These are phyloP conservation scores for Mimachlamys varia DNA, from an alignment of 2,888 invertebrate genomes.

Conservation along the genomic window DNA sequence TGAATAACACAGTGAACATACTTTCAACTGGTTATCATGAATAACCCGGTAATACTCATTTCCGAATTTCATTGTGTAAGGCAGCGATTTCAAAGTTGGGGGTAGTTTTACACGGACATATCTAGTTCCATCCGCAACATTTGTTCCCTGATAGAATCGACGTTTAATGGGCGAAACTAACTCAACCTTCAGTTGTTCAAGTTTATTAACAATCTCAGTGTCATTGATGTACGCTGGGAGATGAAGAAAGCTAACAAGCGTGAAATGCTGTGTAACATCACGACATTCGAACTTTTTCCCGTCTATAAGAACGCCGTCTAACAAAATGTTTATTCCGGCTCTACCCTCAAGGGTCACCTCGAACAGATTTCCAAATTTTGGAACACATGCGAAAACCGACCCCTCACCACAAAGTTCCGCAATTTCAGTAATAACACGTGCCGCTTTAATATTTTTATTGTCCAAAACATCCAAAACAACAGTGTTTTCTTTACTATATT, in stretches of 20 bases:
- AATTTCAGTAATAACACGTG: not conserved
- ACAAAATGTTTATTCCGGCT: not conserved
- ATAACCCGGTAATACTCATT: not conserved
- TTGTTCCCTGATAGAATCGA: not conserved
- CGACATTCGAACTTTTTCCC: not conserved
- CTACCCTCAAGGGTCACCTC: not conserved
- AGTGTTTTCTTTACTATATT: not conserved
- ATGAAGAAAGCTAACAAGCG: not conserved
- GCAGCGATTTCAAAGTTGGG: not conserved
- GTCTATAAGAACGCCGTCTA: not conserved
- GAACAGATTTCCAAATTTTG: not conserved
- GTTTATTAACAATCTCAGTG: not conserved
- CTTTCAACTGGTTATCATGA: not conserved
- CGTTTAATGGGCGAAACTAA: not conserved
- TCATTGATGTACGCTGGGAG: not conserved
- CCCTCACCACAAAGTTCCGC: not conserved
- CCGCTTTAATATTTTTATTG: not conserved
- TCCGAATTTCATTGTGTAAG: not conserved
- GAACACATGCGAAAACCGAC: not conserved
- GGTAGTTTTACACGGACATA: not conserved
- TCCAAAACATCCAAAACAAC: not conserved
- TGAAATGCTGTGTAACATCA: not conserved
- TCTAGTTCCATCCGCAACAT: not conserved
- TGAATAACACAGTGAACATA: not conserved
- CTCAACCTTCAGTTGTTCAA: not conserved